Base-by-base conservation (phyloP, 2,113 vertebrate species). In the Albula goreensis region DNA sequence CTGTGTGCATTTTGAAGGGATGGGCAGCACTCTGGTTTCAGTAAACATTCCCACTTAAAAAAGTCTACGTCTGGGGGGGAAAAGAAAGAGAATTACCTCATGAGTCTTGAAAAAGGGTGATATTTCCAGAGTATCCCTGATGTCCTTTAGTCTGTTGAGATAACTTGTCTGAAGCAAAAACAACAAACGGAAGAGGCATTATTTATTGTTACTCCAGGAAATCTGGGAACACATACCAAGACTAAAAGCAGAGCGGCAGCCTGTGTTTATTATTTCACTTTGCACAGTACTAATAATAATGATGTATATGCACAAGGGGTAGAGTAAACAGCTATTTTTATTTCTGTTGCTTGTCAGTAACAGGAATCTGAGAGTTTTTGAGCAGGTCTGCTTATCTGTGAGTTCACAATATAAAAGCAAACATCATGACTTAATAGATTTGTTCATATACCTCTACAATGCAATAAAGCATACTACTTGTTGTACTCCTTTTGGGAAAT, bases 81-180 rank as follows among this genome's bases (percentile, higher is more conserved):
- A 51, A 49, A 78, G 22, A 50, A 50, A n/a, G 48, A 88, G 51
- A 56, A 19, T 94, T 94, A 99, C 98, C 98, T 99, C 98, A 0
- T 99, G 98, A 86, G 95, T 96, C 92, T 95, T 97, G 93, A 99
- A 99, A 96, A 99, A 99, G 0, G 96, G 91, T 9, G 99, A 99
- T 0, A 90, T 92, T 92, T 98, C 97, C 90, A 99, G 93, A 25
- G 96, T 97, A 85, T 91, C 95, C 0, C 91, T 94, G 86, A 99
- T 95, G 84, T 97, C 97, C 88, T 96, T 95, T 90, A 99, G 94
- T 48, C 98, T 95, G 86, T 92, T 95, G 60, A 97, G 94, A 93
- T 99, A 99, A 90, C 91, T 88, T 2, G 92, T 94, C 99, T 99
- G 92, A 8, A 90, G 84, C 90, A 0, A 90, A 57, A 93, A 88